phyloP scores from a whole-genome alignment of 1,140 invertebrate species.

The Drosophila pandora region DNA sequence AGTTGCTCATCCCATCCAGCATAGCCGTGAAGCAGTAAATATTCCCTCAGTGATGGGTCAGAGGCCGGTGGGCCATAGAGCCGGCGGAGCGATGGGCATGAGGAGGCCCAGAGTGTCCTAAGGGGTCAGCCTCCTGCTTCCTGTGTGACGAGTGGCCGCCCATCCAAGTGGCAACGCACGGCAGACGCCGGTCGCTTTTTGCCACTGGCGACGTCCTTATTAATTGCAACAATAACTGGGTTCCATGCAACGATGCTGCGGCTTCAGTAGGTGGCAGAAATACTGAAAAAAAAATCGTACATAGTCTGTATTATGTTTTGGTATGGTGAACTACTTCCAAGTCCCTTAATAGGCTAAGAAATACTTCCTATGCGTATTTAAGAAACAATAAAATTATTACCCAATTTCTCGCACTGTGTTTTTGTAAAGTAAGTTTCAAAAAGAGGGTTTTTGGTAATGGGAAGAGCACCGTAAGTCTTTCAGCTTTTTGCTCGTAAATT shows the following conservation, averaged over 20 bases:
- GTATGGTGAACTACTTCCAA: no score
- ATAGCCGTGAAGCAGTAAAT: constrained; percentile 51
- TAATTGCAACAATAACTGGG: constrained; percentile 80
- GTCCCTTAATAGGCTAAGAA: no score
- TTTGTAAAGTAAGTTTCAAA: constrained; percentile 3
- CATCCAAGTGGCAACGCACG: constrained; percentile 68
- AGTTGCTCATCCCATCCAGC: constrained; percentile 19
- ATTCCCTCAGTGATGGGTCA: constrained; percentile 32
- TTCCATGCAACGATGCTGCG: constrained; percentile 9
- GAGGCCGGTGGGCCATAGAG: not conserved
- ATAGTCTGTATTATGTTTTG: not conserved
- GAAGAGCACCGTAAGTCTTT: constrained; percentile 49
- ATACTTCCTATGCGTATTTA: no score
- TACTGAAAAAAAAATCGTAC: constrained; percentile 1
- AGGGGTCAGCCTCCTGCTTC: constrained; percentile 18
- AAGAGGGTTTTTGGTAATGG: constrained; percentile 17
- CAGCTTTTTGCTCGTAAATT: constrained; percentile 52
- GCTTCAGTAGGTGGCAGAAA: constrained; percentile 13
- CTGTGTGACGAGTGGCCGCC: constrained; percentile 33
- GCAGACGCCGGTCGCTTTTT: constrained; percentile 59
- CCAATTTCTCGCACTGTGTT: constrained; percentile 23
- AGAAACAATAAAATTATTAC: no score
- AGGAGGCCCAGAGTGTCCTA: not conserved
- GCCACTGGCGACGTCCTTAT: constrained; percentile 64
- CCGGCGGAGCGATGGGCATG: constrained; percentile 3